Conservation (phyloP, 64 coral and sea anemone species). For the Pachyseris speciosa region DNA sequence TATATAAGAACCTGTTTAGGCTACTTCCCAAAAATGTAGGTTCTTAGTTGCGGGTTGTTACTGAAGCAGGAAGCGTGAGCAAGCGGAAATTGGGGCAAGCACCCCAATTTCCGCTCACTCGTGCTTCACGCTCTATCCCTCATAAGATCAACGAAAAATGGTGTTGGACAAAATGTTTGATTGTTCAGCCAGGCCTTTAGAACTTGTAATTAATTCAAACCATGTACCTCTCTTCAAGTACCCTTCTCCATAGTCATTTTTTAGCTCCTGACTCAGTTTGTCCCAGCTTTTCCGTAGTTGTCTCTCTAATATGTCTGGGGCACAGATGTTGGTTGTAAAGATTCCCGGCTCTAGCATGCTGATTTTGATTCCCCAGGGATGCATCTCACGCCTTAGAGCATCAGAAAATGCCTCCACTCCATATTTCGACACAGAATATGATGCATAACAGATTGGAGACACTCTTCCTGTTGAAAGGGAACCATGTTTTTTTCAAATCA, state of each 20-base stretch:
- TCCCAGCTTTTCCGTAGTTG: neutral
- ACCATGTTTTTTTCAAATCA: neutral
- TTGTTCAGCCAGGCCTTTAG: too few relatives aligned
- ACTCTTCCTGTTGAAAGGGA: neutral
- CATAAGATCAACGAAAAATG: too few relatives aligned
- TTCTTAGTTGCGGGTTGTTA: too few relatives aligned
- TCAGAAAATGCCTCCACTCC: conserved; percentile 58
- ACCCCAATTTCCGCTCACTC: too few relatives aligned
- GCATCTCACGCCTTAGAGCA: conserved; percentile 25
- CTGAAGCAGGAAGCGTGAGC: too few relatives aligned
- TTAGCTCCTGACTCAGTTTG: conserved; percentile 4
- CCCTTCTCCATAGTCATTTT: conserved; percentile 41
- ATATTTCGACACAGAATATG: conserved; percentile 38
- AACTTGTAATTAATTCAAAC: too few relatives aligned
- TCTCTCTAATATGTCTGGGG: neutral
- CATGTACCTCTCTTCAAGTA: neutral
- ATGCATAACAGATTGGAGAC: neutral
- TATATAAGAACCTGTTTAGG: too few relatives aligned
- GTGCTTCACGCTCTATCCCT: too few relatives aligned
- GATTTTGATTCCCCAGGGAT: conserved; percentile 48
- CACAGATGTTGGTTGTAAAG: neutral
- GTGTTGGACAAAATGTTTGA: too few relatives aligned
- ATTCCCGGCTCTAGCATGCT: conserved; percentile 28
- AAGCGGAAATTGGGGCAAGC: too few relatives aligned
- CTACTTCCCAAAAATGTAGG: too few relatives aligned